Evolutionary conservation across 2,888 invertebrate genomes (phyloP), one percentile per base, ranked within the genome.

Genomic region (Zootermopsis nevadensis): DNA sequence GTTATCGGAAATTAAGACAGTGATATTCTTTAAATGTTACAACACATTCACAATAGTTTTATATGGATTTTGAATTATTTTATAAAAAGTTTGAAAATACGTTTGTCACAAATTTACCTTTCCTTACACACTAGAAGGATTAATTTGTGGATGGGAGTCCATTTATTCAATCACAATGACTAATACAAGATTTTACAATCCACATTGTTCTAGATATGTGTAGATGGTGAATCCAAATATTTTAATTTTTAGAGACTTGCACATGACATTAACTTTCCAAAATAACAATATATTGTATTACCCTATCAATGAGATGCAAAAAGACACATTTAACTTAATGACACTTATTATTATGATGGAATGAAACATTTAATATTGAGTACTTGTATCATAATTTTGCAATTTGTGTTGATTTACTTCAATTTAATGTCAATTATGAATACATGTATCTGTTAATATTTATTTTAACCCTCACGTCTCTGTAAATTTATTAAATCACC

Each of bases 1-100:
- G 48, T 76, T 76, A 42, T 42, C 7, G 48, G 48, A 80, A 79
- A 83, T 48, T 27, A 83, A 80, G 83, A 79, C 80, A 72, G 38
- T 80, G 31, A 83, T 60, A 35, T 77, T 81, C 19, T 53, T 76
- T 82, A 31, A n/a, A 81, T 60, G n/a, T 76, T 31, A 55, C 30
- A 24, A 77, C 60, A 66, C 48, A 66, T 42, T 38, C 67, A 66
- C 42, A 42, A 33, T 77, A 77, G 24, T 48, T 31, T 82, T 15
- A 48, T 48, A n/a, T n/a, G n/a, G n/a, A n/a, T n/a, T 48, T 48
- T 48, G 19, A 10, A 77, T 77, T 55, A 77, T 33, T 82, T 77
- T 77, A 35, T 55, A 30, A 77, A 74, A 24, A 77, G 27, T 35
- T 38, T 55, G 76, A 76, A 82, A 74, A 81, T 69, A 81, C 69